Evolutionary conservation across 30 jellyfish, hydroid and myxozoan species (phyloP).

Genomic region (Chironex yamaguchii): DNA sequence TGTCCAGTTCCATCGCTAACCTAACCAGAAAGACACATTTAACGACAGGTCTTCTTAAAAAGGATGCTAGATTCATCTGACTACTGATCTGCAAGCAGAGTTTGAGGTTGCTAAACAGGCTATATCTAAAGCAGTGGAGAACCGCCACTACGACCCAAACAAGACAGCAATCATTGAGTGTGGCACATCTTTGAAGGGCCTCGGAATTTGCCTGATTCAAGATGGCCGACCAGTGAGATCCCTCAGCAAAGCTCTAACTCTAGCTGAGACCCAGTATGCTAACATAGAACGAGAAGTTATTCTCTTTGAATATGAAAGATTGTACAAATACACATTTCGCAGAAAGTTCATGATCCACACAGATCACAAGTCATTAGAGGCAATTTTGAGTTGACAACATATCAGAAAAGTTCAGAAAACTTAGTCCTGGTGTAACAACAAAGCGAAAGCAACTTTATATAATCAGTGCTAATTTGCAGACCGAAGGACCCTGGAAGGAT

Average conservation of each 20-base stretch:
- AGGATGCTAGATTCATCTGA: not conserved
- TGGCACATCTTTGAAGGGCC: not conserved
- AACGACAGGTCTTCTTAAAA: not conserved
- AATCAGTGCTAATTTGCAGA: too few species aligned
- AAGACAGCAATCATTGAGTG: not conserved
- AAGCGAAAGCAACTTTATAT: too few species aligned
- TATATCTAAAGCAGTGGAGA: not conserved
- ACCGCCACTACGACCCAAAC: not conserved
- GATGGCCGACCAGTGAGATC: constrained; percentile 22
- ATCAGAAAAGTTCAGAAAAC: too few species aligned
- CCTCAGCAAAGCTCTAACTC: constrained; percentile 6
- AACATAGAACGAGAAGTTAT: constrained; percentile 14
- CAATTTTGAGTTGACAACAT: too few species aligned
- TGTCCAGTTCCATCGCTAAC: constrained; percentile 14
- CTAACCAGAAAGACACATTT: not conserved
- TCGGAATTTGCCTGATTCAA: not conserved
- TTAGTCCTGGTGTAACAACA: too few species aligned
- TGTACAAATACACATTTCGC: not conserved
- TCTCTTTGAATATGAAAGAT: not conserved
- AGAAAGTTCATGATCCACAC: not conserved
- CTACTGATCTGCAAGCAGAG: constrained; percentile 7
- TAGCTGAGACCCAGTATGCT: constrained; percentile 7
- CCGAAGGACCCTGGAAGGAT: too few species aligned
- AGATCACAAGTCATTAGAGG: not conserved
- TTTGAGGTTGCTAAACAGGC: constrained; percentile 35